Evolutionary conservation across 2,888 invertebrate species (phyloP), one percentile per base, ranked within the genome.

Genomic region (Eubasilissa splendida): DNA sequence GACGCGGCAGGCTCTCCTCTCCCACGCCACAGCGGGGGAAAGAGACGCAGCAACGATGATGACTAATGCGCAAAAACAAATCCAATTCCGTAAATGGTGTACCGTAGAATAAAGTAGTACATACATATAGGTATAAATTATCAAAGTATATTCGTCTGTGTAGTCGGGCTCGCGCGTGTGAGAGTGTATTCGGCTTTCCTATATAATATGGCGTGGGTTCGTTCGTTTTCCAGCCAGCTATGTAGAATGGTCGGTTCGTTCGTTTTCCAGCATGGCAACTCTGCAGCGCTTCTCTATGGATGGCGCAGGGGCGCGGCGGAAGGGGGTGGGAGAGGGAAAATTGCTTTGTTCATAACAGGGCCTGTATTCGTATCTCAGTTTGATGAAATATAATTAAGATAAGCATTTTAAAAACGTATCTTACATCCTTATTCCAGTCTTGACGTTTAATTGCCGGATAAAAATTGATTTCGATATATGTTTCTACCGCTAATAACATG

Each of bases 291-390:
- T 70, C 66, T 77, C 63, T 71, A 75, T 73, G 71, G 59, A 74
- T 86, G 86, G 85, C 85, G 84, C 84, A 84, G 85, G 84, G 85
- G 60, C 75, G 59, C 3, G 52, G 68, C 58, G 80, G 65, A 65
- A 22, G 60, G 77, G 80, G 78, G 73, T 42, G 77, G 73, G 82
- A 73, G 78, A 71, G 80, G 79, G 83, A 78, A 83, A 83, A 82
- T 81, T 82, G 83, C 83, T 83, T 83, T 83, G 83, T 83, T 83
- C 83, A 81, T 82, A 81, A 80, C 83, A 73, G 81, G 77, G 78
- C 76, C 81, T 81, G 78, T 82, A 83, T 83, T 81, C 77, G 83
- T 83, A 76, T 81, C 71, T 56, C 76, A 76, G 70, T 70, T 76
- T 56, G 73, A 59, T 50, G 60, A 76, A 59, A 63, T 76, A 50